Percentiles rank a stretch among this genome's conserved stretches.
These are phyloP conservation scores for Campodea augens DNA, from an alignment of 1,140 invertebrate species.

Conservation along the genomic window DNA sequence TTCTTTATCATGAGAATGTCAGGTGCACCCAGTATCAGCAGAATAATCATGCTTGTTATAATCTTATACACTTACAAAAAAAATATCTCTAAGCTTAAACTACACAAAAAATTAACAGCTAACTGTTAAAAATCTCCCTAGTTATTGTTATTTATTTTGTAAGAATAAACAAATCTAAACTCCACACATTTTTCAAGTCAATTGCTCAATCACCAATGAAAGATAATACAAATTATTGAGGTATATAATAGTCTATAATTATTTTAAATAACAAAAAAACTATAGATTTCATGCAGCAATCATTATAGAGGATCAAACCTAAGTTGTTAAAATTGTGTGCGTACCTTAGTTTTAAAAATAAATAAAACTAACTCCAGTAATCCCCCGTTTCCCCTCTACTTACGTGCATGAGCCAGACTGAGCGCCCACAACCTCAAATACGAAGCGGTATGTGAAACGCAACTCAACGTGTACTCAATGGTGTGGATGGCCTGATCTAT, in stretches of 20 bases:
- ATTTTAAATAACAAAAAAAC: neutral
- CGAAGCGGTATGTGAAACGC: constrained; percentile 88
- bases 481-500: constrained; percentile 90
- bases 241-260: neutral
- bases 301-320: constrained; percentile 3
- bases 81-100: too few relatives aligned
- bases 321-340: neutral
- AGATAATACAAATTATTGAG: neutral
- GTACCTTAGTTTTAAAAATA: neutral
- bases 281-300: neutral
- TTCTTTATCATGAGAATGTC: too few relatives aligned
- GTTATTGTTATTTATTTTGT: too few relatives aligned
- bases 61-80: too few relatives aligned
- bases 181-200: too few relatives aligned
- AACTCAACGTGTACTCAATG: constrained; percentile 90
- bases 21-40: too few relatives aligned
- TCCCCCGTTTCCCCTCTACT: constrained; percentile 22
- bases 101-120: too few relatives aligned
- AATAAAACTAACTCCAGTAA: neutral
- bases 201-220: too few relatives aligned
- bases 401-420: constrained; percentile 83
- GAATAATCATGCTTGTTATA: too few relatives aligned
- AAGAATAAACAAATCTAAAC: too few relatives aligned
- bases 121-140: too few relatives aligned
- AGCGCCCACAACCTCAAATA: constrained; percentile 92